Percentiles rank a stretch among this genome's conserved stretches.
phyloP scores from a whole-genome alignment of 2,113 vertebrate genomes.

The Tinamus guttatus region DNA sequence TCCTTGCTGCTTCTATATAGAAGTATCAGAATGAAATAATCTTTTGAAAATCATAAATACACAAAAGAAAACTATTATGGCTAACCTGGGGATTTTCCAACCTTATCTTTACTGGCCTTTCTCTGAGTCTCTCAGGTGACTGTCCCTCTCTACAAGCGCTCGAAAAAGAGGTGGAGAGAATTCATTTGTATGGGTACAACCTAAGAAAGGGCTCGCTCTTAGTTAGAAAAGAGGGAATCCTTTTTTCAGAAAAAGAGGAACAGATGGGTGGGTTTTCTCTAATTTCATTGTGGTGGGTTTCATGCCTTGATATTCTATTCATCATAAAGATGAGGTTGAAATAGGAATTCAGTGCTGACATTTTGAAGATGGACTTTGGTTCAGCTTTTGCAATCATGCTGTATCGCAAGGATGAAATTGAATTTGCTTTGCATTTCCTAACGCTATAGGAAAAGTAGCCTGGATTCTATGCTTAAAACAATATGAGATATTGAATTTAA shows the following conservation, averaged over 20 bases:
- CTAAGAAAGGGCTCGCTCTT: neutral
- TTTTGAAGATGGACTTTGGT: slow-evolving; percentile 12
- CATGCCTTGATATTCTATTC: neutral
- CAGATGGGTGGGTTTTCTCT: neutral
- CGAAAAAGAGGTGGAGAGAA: neutral
- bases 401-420: slow-evolving; percentile 14
- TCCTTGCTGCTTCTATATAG: neutral
- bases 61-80: neutral
- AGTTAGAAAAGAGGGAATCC: neutral
- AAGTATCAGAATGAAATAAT: neutral
- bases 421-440: slow-evolving; percentile 1
- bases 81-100: slow-evolving; percentile 1
- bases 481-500: neutral
- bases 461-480: neutral
- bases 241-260: neutral
- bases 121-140: slow-evolving; percentile 1
- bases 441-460: neutral
- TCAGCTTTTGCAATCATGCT: neutral
- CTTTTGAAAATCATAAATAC: slow-evolving; percentile 8
- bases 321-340: neutral
- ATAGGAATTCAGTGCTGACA: neutral
- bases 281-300: neutral
- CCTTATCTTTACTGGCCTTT: slow-evolving; percentile 34
- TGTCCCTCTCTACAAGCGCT: neutral
- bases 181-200: neutral